phyloP scores from a whole-genome alignment of 2,797 vertebrate species.

The Lagodon rhomboides region DNA sequence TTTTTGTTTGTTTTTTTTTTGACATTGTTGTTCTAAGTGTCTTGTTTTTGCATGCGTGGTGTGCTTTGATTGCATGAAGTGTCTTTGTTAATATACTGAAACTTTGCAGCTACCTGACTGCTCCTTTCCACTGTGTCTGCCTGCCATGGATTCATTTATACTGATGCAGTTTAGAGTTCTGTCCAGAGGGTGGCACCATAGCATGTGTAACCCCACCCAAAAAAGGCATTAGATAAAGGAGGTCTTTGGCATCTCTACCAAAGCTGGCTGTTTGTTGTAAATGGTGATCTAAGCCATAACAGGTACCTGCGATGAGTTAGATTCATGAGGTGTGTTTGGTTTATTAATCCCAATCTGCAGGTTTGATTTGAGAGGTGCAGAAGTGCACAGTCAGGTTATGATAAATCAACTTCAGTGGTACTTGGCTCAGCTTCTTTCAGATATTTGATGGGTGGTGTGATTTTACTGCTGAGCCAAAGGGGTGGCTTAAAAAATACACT shows the following conservation, averaged over 20 bases:
- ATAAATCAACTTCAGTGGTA: conserved; percentile 48
- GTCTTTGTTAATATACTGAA: conserved; percentile 12
- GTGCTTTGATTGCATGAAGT: conserved; percentile 31
- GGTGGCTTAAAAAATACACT: conserved; percentile 2
- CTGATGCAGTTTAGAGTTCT: conserved; percentile 58
- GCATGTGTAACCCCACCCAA: conserved; percentile 12
- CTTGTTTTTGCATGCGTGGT: conserved; percentile 18
- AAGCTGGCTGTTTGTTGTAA: conserved; percentile 25
- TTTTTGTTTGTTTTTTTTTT: no score
- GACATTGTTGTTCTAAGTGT: neutral
- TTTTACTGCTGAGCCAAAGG: conserved; percentile 24
- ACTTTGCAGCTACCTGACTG: conserved; percentile 18
- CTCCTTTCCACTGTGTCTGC: conserved; percentile 21
- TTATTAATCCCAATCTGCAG: conserved; percentile 29
- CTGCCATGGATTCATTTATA: conserved; percentile 23
- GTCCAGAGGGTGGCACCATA: conserved; percentile 67
- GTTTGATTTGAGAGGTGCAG: conserved; percentile 34
- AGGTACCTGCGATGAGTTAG: conserved; percentile 19
- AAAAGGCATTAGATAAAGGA: neutral
- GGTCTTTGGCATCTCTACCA: conserved; percentile 8
- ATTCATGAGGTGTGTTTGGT: conserved; percentile 23
- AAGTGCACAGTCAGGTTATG: conserved; percentile 39
- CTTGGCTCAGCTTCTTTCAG: conserved; percentile 38
- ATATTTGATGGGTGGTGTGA: conserved; percentile 14
- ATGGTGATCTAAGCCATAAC: conserved; percentile 5